These are phyloP conservation scores for Pantherophis guttatus DNA, from an alignment of 2,113 vertebrate genomes.

Conservation along the genomic window DNA sequence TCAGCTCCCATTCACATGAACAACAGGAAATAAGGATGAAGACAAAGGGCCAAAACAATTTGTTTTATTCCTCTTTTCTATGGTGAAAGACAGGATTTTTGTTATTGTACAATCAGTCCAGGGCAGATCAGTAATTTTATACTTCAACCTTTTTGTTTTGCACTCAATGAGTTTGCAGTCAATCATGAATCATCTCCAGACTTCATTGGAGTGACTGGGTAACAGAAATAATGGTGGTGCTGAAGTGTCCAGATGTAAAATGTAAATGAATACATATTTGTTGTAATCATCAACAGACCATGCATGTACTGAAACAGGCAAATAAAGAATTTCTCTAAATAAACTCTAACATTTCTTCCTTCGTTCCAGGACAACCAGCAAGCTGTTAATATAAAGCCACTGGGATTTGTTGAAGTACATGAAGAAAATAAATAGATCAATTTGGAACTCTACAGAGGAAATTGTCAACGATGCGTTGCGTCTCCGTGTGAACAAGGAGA, in stretches of 20 bases:
- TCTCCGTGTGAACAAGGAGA: no score
- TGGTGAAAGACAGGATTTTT: neutral
- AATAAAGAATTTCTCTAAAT: conserved; percentile 44
- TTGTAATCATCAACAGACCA: conserved; percentile 37
- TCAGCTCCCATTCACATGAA: neutral
- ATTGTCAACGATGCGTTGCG: no score
- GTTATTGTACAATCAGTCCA: neutral
- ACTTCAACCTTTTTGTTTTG: neutral
- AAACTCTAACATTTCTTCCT: conserved; percentile 50
- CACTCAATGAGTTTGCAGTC: neutral
- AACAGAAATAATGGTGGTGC: neutral
- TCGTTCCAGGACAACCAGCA: conserved; percentile 33
- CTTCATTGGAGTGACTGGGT: neutral
- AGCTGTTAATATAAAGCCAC: conserved; percentile 24
- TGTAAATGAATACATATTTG: conserved; percentile 9
- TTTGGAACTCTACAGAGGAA: conserved; percentile 32
- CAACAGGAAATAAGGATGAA: neutral
- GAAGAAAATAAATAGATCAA: conserved; percentile 30
- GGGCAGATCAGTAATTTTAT: neutral
- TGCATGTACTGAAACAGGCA: conserved; percentile 47
- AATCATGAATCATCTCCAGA: neutral
- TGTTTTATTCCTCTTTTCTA: neutral
- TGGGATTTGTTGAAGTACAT: conserved; percentile 27
- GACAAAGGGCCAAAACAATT: neutral
- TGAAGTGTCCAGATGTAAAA: neutral